Percentiles rank a stretch among this genome's conserved stretches.
Evolutionary conservation across 2,113 vertebrate species (phyloP).

Genomic region (Nothobranchius furzeri): DNA sequence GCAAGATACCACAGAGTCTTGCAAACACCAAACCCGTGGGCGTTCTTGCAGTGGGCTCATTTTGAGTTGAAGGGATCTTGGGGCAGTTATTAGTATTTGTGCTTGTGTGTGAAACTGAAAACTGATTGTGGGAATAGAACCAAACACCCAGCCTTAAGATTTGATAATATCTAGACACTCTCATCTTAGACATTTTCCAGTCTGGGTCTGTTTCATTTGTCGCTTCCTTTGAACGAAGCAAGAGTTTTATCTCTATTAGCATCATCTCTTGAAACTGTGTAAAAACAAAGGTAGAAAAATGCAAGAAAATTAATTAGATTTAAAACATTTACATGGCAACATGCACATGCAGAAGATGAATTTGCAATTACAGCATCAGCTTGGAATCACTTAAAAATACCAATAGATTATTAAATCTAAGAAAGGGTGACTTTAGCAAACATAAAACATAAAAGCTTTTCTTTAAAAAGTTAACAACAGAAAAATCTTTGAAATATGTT

Average conservation of each 20-base stretch:
- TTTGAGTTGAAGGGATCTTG: constrained; percentile 35
- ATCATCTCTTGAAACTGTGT: neutral
- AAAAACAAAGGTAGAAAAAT: neutral
- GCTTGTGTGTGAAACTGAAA: constrained; percentile 58
- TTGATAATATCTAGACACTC: constrained; percentile 16
- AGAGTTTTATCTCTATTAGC: neutral
- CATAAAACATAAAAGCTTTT: too few species aligned
- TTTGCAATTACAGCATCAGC: too few species aligned
- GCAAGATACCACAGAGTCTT: constrained; percentile 22
- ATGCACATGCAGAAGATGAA: too few species aligned
- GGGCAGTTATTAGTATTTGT: constrained; percentile 14
- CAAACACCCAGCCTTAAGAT: neutral
- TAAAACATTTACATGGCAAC: neutral
- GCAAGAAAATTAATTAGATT: neutral
- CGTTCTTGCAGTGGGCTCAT: constrained; percentile 9
- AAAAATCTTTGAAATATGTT: too few species aligned
- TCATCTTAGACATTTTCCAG: constrained; percentile 14
- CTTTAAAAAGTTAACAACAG: too few species aligned
- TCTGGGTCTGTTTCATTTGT: neutral
- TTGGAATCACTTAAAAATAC: too few species aligned
- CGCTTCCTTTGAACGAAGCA: neutral
- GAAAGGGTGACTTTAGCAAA: too few species aligned
- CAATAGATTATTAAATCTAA: too few species aligned
- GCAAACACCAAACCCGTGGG: constrained; percentile 34
- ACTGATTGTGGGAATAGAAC: constrained; percentile 36